Evolutionary conservation across 2,888 invertebrate genomes (phyloP), one percentile per base, ranked within the genome.

Genomic region (Tachina grossa): DNA sequence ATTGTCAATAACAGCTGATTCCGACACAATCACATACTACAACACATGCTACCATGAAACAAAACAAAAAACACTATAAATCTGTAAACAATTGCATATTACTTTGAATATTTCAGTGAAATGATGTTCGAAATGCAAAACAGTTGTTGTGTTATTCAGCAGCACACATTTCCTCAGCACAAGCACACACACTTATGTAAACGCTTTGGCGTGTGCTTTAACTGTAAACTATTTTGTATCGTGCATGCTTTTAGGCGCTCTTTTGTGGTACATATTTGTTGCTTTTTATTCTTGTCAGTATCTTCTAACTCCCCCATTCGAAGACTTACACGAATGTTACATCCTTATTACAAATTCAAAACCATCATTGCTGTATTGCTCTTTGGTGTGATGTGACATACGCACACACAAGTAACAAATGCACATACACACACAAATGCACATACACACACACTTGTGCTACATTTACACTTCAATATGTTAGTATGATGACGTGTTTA

Each of bases 271-370:
- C n/a, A n/a, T n/a, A 31, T 31, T 31, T 6, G 5, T 31, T 31
- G 5, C 31, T 6, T 43, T 22, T 39, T n/a, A n/a, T 22, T 47
- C 22, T 61, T 59, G 6, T 11, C 43, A 11, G 4, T 11, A 57
- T 43, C 43, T 77, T 39, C 31, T 71, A n/a, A 0, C 43, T 55
- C 57, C 39, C 5, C 41, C 22, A 47, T 3, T 61, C 22, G 8
- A 53, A 63, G n/a, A 41, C 31, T 19, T 43, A 63, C 51, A 68
- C 14, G 47, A 69, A 69, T 74, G 51, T 69, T 78, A 63, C 74
- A 57, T 59, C 31, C 68, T 85, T 66, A 83, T 80, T 83, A 72
- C 76, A 83, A 49, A 85, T 83, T 82, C 82, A 85, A 74, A 82
- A 55, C 49, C 78, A 69, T 61, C 53, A 49, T 57, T 76, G 69